Conservation (phyloP, 2,888 invertebrate species). For the Anoncus sp. region DNA sequence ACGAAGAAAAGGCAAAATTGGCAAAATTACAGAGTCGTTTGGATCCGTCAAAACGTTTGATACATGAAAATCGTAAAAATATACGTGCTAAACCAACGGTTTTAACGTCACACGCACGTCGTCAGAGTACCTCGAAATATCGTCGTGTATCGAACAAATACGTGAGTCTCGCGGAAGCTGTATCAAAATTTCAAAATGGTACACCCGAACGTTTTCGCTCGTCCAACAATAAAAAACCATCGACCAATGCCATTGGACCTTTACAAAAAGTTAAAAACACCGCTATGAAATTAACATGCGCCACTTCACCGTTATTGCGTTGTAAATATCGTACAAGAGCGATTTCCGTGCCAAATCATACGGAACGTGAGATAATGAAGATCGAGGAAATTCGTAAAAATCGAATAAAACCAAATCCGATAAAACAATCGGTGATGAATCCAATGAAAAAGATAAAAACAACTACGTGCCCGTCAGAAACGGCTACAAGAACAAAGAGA, state of each 20-base stretch:
- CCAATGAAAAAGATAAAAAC: constrained; percentile 4
- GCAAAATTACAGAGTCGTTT: not conserved
- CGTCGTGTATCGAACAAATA: constrained; percentile 74
- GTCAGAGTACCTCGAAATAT: constrained; percentile 58
- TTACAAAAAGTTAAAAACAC: constrained; percentile 66
- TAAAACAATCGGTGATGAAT: constrained; percentile 20
- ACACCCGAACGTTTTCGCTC: constrained; percentile 85
- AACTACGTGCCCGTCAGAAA: not conserved
- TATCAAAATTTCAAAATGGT: constrained; percentile 84
- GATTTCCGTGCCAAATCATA: constrained; percentile 84
- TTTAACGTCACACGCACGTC: constrained; percentile 41
- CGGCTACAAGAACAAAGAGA: not conserved
- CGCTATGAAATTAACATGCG: constrained; percentile 72
- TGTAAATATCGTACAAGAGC: constrained; percentile 84
- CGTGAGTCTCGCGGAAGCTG: constrained; percentile 85
- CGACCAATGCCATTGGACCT: constrained; percentile 74
- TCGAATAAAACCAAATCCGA: constrained; percentile 88
- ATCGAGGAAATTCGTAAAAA: constrained; percentile 87
- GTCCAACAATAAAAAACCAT: constrained; percentile 73
- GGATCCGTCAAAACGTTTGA: not conserved
- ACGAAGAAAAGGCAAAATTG: not conserved
- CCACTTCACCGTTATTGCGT: constrained; percentile 76
- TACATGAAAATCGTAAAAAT: not conserved
- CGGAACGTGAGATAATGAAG: constrained; percentile 87
- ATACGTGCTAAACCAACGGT: constrained; percentile 14